A percentile compares a stretch with the other conserved stretches of the same genome.
These are phyloP conservation scores for Misgurnus mizolepis DNA, from an alignment of 2,113 vertebrate species.

Conservation along the genomic window DNA sequence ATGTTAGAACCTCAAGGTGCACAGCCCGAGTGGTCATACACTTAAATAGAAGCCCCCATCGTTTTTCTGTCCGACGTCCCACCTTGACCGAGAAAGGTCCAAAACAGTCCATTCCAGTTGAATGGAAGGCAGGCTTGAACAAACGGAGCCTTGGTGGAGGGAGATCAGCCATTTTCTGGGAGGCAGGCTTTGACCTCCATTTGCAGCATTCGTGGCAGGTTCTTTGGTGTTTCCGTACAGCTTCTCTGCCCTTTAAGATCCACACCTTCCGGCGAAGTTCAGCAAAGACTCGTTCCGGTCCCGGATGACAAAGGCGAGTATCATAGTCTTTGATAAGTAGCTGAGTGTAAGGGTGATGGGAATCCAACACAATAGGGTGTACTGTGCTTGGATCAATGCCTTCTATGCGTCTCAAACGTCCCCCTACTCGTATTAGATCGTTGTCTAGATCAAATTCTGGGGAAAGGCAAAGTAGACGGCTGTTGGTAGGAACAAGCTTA, in stretches of 20 bases:
- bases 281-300: conserved; percentile 4
- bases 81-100: neutral
- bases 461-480: neutral
- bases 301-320: neutral
- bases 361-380: neutral
- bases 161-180: neutral
- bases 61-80: conserved; percentile 1
- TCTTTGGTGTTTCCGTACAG: neutral
- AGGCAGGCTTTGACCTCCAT: conserved; percentile 12
- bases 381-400: neutral
- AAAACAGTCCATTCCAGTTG: conserved; percentile 36
- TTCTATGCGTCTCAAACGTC: neutral
- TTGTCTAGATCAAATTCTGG: neutral
- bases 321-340: conserved; percentile 5
- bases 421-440: neutral
- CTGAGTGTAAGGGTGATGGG: neutral
- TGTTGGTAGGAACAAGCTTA: no score
- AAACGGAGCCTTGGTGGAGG: conserved; percentile 7
- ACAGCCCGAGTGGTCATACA: neutral
- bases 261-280: neutral
- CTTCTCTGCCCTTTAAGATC: conserved; percentile 12
- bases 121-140: conserved; percentile 16
- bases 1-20: conserved; percentile 7
- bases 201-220: conserved; percentile 2
- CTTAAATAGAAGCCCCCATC: conserved; percentile 38